A percentile compares a stretch with the other conserved stretches of the same genome.
These are phyloP conservation scores for Manis pentadactyla DNA, from an alignment of 2,797 vertebrate genomes.

Conservation along the genomic window DNA sequence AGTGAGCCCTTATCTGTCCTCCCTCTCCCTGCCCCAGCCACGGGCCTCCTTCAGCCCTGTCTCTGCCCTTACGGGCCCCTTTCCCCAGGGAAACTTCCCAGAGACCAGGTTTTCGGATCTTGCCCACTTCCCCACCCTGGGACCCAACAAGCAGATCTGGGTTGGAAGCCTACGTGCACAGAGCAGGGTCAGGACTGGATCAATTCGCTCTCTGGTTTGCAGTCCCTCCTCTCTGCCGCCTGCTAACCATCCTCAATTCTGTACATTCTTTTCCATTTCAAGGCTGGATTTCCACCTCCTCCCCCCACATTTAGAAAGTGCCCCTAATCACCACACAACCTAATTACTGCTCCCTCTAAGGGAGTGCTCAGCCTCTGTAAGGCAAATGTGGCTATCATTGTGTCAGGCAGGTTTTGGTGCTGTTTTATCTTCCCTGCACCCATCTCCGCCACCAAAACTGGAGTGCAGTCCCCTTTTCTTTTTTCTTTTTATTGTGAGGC, in stretches of 20 bases:
- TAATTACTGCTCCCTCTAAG: constrained; percentile 79
- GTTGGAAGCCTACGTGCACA: background rate
- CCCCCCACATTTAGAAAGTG: background rate
- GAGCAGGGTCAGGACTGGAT: background rate
- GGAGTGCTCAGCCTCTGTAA: constrained; percentile 52
- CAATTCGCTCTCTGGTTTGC: background rate
- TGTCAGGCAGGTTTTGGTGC: constrained; percentile 62
- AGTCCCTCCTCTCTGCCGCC: background rate
- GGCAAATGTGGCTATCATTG: constrained; percentile 77
- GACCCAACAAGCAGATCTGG: background rate
- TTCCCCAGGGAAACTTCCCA: background rate
- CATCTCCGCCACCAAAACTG: background rate
- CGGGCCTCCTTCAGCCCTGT: background rate
- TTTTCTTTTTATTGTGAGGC: background rate
- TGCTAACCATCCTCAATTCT: accelerated
- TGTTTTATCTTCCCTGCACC: background rate
- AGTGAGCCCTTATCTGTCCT: background rate
- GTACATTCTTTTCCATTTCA: background rate
- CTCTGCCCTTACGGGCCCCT: background rate
- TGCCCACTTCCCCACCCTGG: too few relatives aligned
- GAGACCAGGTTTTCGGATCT: background rate
- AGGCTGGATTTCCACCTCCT: constrained; percentile 62
- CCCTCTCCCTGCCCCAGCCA: background rate
- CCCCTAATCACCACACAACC: constrained; percentile 67
- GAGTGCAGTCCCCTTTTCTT: background rate